Evolutionary conservation across 2,113 vertebrate genomes (phyloP), one percentile per base, ranked within the genome.

Genomic region (Circaetus cinerascens): DNA sequence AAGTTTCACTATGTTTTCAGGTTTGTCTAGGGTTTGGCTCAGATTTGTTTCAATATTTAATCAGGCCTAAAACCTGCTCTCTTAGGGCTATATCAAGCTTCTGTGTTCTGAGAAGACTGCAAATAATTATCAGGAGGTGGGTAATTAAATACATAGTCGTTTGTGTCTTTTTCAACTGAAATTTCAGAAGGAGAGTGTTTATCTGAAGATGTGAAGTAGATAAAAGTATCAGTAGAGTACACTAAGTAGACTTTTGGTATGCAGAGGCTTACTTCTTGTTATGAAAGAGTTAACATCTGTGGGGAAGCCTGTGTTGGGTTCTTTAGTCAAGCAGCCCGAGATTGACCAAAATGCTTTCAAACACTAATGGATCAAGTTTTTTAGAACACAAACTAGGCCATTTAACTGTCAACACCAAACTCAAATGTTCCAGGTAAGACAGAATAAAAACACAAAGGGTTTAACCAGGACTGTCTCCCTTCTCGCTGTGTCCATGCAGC

Each of bases 71-170:
- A 89, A 94, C 30, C 48, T 68, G 36, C 2, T 91, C 36, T 91
- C 80, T 91, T 80, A 64, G 53, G 22, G 7, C 23, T 59, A 15
- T 95, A 78, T 93, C 89, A 88, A 66, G n/a, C 95, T 95, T 93
- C 84, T 88, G 20, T 93, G 84, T 90, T 96, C 95, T 94, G 74
- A 87, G 91, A 92, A 93, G 88, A 72, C 73, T 69, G 73, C 74
- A 94, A 94, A 76, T 95, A 86, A 89, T 85, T 93, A 87, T 85
- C 86, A 56, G 66, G 48, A 73, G 62, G 14, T 1, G 2, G 29
- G 53, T 95, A 95, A 95, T 89, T 72, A 93, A 87, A 94, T 80
- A 51, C n/a, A 2, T 46, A 20, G 55, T 68, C 11, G 45, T 86
- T 60, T 86, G 56, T 95, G 69, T 87, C 62, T 76, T n/a, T 86